A percentile compares a stretch with the other conserved stretches of the same genome.
These are phyloP conservation scores for Tetragnatha montana DNA, from an alignment of 2,888 invertebrate species.

Conservation along the genomic window DNA sequence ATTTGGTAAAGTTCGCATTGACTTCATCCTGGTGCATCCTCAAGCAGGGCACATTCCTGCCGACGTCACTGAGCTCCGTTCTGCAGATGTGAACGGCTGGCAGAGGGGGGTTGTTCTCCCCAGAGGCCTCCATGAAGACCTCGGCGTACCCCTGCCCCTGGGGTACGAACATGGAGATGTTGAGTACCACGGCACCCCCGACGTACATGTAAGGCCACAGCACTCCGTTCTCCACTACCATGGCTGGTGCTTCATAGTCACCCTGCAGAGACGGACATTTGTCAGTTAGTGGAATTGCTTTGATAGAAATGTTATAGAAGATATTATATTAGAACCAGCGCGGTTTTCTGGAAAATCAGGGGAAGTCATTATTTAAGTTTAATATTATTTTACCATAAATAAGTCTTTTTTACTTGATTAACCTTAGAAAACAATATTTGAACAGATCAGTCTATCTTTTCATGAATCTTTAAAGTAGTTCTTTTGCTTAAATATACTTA, in stretches of 20 bases:
- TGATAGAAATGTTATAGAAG: neutral
- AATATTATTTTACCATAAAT: too few species aligned
- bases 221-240: conserved; percentile 71
- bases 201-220: conserved; percentile 71
- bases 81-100: conserved; percentile 72
- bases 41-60: conserved; percentile 72
- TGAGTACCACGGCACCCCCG: conserved; percentile 72
- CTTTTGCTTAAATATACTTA: too few species aligned
- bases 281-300: too few species aligned
- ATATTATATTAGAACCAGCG: too few species aligned
- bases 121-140: conserved; percentile 69
- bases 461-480: too few species aligned
- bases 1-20: conserved; percentile 69
- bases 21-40: conserved; percentile 69
- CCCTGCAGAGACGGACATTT: conserved; percentile 14
- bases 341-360: too few species aligned
- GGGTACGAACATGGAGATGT: conserved; percentile 70
- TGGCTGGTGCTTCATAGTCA: conserved; percentile 57
- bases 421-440: too few species aligned
- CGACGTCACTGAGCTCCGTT: conserved; percentile 69
- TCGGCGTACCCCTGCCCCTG: conserved; percentile 70
- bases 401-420: too few species aligned
- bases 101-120: conserved; percentile 70
- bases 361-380: too few species aligned
- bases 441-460: too few species aligned